phyloP scores from a whole-genome alignment of 2,797 vertebrate genomes.

The Rhabdomys pumilio region DNA sequence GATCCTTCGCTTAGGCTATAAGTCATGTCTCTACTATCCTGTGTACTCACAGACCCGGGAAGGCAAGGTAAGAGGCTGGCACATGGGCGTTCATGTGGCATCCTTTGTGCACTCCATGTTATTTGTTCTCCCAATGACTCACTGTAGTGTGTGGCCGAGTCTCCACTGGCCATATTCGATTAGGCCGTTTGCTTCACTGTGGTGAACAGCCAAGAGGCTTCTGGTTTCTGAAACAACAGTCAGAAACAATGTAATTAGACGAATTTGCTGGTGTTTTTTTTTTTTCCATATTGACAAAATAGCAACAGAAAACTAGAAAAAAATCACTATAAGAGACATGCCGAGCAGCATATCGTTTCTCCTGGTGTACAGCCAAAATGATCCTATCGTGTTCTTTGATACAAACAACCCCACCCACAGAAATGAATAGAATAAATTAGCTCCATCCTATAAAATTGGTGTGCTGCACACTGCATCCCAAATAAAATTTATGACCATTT shows the following conservation, averaged over 20 bases:
- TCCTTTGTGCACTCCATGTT: background rate
- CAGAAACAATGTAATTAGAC: conserved; percentile 24
- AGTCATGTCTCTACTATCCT: conserved; percentile 93
- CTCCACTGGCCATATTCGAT: background rate
- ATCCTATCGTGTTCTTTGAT: background rate
- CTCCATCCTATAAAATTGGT: background rate
- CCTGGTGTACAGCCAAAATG: background rate
- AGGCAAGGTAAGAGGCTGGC: conserved; percentile 90
- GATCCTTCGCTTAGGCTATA: conserved; percentile 93
- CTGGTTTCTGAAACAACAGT: conserved; percentile 8
- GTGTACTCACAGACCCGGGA: conserved; percentile 88
- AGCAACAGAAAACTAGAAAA: conserved; percentile 55
- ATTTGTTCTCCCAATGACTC: background rate
- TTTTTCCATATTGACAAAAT: conserved; percentile 56
- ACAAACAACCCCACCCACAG: background rate
- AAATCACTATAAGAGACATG: conserved; percentile 10
- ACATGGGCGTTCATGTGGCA: background rate
- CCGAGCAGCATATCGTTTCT: conserved; percentile 47
- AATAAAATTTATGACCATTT: background rate
- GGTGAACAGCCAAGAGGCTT: conserved; percentile 20
- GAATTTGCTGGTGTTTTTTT: background rate
- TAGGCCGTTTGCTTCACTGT: conserved; percentile 20
- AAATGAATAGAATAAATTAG: background rate
- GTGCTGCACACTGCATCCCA: background rate
- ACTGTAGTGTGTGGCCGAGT: background rate